Evolutionary conservation across 2,113 vertebrate genomes (phyloP).

Genomic region (Melospiza melodia): DNA sequence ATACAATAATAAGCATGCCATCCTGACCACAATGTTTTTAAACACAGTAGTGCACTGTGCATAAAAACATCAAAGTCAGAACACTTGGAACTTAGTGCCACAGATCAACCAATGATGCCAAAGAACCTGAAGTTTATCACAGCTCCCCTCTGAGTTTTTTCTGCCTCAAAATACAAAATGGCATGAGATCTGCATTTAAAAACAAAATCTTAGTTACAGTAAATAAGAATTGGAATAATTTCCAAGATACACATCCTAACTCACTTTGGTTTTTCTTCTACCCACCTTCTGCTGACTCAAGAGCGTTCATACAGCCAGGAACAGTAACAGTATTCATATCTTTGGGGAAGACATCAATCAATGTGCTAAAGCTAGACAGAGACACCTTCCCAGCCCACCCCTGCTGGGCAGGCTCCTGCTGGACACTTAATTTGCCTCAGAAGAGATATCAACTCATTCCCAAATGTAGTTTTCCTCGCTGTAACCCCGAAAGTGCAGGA

Average conservation of each 20-base stretch:
- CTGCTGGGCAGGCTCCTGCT: background rate
- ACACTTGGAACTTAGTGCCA: background rate
- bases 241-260: background rate
- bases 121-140: background rate
- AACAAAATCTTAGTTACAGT: background rate
- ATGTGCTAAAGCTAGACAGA: background rate
- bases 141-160: background rate
- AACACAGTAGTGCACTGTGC: background rate
- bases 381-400: background rate
- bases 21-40: background rate
- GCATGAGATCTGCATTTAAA: background rate
- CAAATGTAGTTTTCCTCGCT: background rate
- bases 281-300: background rate
- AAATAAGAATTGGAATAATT: background rate
- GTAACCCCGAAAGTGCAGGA: background rate
- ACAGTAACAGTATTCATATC: fast-evolving
- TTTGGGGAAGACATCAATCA: background rate
- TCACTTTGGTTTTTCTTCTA: background rate
- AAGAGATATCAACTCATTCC: background rate
- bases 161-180: background rate
- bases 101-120: background rate
- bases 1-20: background rate
- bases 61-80: background rate
- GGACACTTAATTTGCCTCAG: background rate
- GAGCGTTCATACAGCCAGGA: background rate